phyloP scores from a whole-genome alignment of 1,140 invertebrate species.

The Oryzaephilus surinamensis region DNA sequence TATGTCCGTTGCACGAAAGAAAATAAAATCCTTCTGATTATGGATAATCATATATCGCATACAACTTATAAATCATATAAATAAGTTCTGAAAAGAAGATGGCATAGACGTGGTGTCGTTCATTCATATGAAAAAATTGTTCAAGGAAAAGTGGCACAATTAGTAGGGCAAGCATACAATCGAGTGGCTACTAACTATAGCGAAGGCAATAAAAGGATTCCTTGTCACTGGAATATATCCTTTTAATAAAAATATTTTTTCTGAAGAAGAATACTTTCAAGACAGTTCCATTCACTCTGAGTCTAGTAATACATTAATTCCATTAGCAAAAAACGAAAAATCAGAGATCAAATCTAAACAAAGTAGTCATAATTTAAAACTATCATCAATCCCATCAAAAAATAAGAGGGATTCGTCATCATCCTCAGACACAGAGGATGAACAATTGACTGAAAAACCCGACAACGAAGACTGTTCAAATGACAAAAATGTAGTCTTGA shows the following conservation, averaged over 20 bases:
- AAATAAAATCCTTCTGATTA: constrained; percentile 27
- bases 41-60: constrained; percentile 35
- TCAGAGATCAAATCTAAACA: too few species aligned
- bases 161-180: neutral
- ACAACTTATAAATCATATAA: constrained; percentile 17
- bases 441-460: too few species aligned
- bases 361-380: too few species aligned
- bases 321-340: too few species aligned
- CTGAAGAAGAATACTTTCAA: constrained; percentile 11
- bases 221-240: constrained; percentile 3
- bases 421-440: too few species aligned
- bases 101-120: constrained; percentile 4
- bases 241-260: neutral
- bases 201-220: constrained; percentile 5
- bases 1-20: too few species aligned
- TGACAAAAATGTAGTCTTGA: too few species aligned
- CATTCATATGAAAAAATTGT: neutral
- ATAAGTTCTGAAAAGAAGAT: constrained; percentile 17
- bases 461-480: too few species aligned
- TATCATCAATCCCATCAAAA: too few species aligned
- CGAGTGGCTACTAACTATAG: neutral
- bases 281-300: too few species aligned
- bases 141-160: constrained; percentile 1
- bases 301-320: too few species aligned
- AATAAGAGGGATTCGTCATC: too few species aligned